Conservation (phyloP, 2,888 invertebrate genomes). For the Cinara cedri region DNA sequence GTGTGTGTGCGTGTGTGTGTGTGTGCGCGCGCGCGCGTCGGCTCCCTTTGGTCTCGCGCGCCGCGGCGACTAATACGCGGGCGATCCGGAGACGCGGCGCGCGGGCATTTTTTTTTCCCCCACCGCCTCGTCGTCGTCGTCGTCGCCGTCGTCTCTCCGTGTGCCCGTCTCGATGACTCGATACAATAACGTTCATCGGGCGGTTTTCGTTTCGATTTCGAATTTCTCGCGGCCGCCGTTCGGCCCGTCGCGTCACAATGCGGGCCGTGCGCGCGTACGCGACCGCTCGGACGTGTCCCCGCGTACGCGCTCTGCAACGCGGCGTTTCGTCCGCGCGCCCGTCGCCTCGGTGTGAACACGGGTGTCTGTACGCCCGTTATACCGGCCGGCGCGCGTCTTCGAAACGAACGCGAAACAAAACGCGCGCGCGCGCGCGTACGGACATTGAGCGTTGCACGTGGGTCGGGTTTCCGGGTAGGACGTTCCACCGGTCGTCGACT, state of each 20-base stretch:
- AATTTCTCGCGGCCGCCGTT: conserved; percentile 1
- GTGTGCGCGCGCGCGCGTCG: not conserved
- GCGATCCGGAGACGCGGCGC: not conserved
- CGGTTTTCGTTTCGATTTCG: conserved; percentile 4
- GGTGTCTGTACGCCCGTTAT: too few species aligned
- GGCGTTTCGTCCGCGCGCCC: not conserved
- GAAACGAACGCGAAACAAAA: too few species aligned
- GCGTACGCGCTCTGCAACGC: not conserved
- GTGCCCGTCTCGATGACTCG: conserved; percentile 49
- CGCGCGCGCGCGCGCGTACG: too few species aligned
- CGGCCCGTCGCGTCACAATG: too few species aligned
- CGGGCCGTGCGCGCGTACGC: too few species aligned
- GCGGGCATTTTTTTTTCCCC: not conserved
- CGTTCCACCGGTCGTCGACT: too few species aligned
- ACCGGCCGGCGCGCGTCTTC: too few species aligned
- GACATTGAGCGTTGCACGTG: too few species aligned
- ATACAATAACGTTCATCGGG: conserved; percentile 19
- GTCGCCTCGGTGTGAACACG: too few species aligned
- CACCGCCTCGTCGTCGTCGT: too few species aligned
- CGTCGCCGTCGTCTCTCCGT: too few species aligned
- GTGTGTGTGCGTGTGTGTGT: not conserved
- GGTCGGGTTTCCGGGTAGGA: not conserved
- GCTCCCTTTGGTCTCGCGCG: conserved; percentile 46
- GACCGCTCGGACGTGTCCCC: not conserved
- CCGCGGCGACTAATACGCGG: conserved; percentile 14